Conservation (phyloP, 1,140 invertebrate genomes). For the Camponotus pennsylvanicus region DNA sequence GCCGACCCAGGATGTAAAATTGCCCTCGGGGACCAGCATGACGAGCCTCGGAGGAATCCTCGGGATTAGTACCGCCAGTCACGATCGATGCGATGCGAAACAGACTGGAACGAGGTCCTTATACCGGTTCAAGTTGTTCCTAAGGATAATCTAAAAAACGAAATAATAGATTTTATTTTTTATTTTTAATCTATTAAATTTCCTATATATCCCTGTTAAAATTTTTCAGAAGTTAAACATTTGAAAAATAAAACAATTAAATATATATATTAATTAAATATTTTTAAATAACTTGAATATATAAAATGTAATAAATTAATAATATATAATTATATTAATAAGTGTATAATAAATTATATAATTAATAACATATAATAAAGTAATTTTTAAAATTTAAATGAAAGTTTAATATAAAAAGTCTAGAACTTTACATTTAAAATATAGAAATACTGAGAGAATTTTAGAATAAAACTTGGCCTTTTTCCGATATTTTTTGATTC, state of each 20-base stretch:
- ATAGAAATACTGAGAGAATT: no score
- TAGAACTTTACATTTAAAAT: no score
- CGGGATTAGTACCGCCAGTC: conserved; percentile 33
- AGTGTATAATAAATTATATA: no score
- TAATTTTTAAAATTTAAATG: no score
- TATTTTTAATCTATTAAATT: not conserved
- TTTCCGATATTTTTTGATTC: no score
- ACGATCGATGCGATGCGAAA: conserved; percentile 36
- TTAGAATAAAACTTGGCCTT: no score
- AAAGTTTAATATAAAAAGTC: no score
- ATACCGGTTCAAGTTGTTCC: not conserved
- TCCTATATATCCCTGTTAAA: not conserved
- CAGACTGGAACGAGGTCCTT: not conserved
- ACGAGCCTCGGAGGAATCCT: conserved; percentile 25
- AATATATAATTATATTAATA: no score
- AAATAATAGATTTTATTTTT: not conserved
- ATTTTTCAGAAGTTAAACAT: not conserved
- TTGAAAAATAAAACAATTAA: not conserved
- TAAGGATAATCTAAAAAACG: not conserved
- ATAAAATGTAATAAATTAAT: no score
- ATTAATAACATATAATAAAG: no score
- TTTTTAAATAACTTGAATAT: not conserved
- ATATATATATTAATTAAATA: not conserved
- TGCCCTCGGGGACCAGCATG: conserved; percentile 57
- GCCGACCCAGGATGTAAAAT: conserved; percentile 72